phyloP scores from a whole-genome alignment of 2,888 invertebrate species.

The Xestia xanthographa region DNA sequence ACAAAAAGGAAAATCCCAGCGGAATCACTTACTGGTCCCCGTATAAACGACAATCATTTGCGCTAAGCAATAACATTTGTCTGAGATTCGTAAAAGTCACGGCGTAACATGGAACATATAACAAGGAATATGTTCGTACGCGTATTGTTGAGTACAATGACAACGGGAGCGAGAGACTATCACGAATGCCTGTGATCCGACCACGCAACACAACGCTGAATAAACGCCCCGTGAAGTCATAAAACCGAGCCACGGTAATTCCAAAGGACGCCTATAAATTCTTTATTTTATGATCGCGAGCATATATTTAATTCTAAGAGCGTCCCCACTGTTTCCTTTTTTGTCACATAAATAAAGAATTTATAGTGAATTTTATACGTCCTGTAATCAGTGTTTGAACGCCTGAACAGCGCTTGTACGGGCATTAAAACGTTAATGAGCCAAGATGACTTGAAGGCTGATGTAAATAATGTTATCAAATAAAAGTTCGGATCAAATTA shows the following conservation, averaged over 20 bases:
- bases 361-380: conserved; percentile 84
- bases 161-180: conserved; percentile 79
- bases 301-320: conserved; percentile 89
- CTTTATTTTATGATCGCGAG: conserved; percentile 89
- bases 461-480: conserved; percentile 77
- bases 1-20: not conserved
- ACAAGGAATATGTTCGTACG: conserved; percentile 66
- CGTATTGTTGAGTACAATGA: conserved; percentile 77
- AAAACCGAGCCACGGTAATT: conserved; percentile 88
- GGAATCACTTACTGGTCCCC: conserved; percentile 8
- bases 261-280: conserved; percentile 90
- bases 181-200: conserved; percentile 83
- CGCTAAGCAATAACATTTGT: conserved; percentile 57
- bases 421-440: conserved; percentile 79
- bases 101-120: conserved; percentile 50
- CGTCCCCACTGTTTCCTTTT: conserved; percentile 87
- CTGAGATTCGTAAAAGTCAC: conserved; percentile 66
- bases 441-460: conserved; percentile 71
- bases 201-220: conserved; percentile 83
- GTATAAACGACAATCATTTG: conserved; percentile 49
- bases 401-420: conserved; percentile 72
- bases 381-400: conserved; percentile 82
- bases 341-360: conserved; percentile 86
- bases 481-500: conserved; percentile 67
- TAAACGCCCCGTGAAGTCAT: conserved; percentile 89